A percentile compares a stretch with the other conserved stretches of the same genome.
Evolutionary conservation across 2,113 vertebrate species (phyloP).

Genomic region (Tychaedon coryphoeus): DNA sequence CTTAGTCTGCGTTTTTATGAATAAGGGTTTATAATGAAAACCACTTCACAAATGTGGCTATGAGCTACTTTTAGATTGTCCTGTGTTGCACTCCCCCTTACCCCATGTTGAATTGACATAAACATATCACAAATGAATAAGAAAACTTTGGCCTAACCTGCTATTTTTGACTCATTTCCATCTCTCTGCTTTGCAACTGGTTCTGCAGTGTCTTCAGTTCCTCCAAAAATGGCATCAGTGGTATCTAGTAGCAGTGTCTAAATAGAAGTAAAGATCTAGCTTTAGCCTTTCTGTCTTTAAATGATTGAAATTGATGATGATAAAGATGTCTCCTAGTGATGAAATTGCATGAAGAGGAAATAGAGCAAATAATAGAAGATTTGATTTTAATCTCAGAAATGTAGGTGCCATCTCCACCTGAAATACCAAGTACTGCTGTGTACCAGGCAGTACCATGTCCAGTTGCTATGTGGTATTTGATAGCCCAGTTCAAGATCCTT

Average conservation of each 20-base stretch:
- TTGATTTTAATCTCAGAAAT: neutral
- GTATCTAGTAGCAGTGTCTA: neutral
- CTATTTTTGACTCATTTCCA: neutral
- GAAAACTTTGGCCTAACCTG: neutral
- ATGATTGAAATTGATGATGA: neutral
- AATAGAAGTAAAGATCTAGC: neutral
- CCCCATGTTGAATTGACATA: neutral
- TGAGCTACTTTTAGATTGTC: neutral
- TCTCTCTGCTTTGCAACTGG: neutral
- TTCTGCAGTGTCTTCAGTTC: neutral
- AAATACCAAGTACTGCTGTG: neutral
- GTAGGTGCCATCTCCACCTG: neutral
- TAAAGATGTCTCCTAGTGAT: neutral
- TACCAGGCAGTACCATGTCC: neutral
- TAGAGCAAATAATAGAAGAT: neutral
- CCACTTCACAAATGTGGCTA: neutral
- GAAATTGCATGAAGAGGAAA: neutral
- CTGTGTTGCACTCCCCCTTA: accelerated
- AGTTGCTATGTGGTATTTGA: neutral
- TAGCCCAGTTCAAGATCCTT: neutral
- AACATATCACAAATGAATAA: neutral
- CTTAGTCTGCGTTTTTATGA: neutral
- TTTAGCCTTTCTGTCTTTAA: neutral
- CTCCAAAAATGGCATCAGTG: neutral
- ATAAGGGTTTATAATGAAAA: neutral